Conservation (phyloP, 2,113 vertebrate genomes). For the Panthera tigris region DNA sequence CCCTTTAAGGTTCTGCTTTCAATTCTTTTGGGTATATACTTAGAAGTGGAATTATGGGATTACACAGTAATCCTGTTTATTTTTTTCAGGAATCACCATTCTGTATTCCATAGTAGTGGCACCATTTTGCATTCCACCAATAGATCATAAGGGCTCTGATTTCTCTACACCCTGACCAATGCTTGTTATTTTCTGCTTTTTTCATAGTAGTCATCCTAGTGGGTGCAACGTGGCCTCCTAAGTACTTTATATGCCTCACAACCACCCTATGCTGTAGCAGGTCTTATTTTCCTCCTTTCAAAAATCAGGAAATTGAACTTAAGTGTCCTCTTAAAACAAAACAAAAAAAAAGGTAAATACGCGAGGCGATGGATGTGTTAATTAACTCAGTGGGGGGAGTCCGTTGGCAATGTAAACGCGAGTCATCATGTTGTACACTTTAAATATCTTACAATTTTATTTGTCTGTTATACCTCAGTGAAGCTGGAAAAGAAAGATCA, state of each 20-base stretch:
- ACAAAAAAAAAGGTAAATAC: not conserved
- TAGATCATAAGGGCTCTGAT: not conserved
- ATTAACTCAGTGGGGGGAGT: not conserved
- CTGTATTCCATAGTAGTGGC: not conserved
- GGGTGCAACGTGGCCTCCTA: not conserved
- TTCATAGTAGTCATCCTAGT: not conserved
- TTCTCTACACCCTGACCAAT: not conserved
- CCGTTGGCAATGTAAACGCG: not conserved
- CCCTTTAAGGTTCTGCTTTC: not conserved
- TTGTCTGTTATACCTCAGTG: not conserved
- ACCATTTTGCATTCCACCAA: not conserved
- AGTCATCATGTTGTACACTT: not conserved
- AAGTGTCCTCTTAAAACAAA: not conserved
- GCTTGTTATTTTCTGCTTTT: not conserved
- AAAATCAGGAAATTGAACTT: not conserved
- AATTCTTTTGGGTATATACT: not conserved
- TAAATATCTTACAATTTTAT: not conserved
- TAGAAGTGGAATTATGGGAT: not conserved
- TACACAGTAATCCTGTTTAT: not conserved
- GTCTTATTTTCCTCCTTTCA: not conserved
- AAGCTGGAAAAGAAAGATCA: not conserved
- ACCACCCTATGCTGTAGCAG: not conserved
- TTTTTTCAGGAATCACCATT: not conserved
- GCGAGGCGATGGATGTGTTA: not conserved
- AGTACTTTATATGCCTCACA: not conserved